phyloP scores from a whole-genome alignment of 1,140 invertebrate species.

The Amyelois transitella region DNA sequence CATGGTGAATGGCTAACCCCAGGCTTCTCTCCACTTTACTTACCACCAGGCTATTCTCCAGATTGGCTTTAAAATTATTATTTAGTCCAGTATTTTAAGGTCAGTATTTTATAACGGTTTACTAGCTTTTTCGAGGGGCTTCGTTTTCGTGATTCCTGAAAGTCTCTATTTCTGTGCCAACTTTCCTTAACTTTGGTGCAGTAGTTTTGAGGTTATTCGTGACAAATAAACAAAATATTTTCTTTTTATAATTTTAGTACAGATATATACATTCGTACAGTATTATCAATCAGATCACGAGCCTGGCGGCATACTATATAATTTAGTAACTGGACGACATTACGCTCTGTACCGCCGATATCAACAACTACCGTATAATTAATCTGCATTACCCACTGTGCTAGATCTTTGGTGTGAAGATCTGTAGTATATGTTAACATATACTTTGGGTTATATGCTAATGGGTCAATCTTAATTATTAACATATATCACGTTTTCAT shows the following conservation, averaged over 20 bases:
- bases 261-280: not conserved
- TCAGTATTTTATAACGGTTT: no score
- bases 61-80: no score
- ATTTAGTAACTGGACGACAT: slow-evolving; percentile 59
- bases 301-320: slow-evolving; percentile 30
- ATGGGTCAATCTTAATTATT: not conserved
- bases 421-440: no score
- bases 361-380: slow-evolving; percentile 57
- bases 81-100: no score
- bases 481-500: not conserved
- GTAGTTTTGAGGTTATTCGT: no score
- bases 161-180: not conserved
- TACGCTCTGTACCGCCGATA: slow-evolving; percentile 56
- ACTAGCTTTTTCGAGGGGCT: no score
- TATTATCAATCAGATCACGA: not conserved
- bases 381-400: slow-evolving; percentile 18
- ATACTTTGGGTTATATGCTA: no score
- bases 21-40: no score
- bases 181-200: not conserved
- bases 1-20: no score
- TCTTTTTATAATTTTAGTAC: not conserved
- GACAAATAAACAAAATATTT: no score
- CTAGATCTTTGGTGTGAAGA: no score
- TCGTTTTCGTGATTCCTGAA: not conserved
- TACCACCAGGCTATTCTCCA: no score